These are phyloP conservation scores for Cantharis rufa DNA, from an alignment of 2,888 invertebrate species.

Conservation along the genomic window DNA sequence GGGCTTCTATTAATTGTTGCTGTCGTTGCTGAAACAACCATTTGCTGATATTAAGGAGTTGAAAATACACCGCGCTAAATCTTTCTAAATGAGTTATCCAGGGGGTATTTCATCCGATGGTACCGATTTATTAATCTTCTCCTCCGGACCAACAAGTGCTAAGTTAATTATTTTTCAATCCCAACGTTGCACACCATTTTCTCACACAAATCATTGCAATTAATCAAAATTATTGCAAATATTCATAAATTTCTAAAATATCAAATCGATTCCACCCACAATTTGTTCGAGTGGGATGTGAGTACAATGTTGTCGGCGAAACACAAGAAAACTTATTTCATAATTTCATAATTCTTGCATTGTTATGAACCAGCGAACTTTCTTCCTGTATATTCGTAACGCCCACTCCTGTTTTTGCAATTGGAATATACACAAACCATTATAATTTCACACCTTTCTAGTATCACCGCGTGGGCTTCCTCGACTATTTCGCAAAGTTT, in stretches of 20 bases:
- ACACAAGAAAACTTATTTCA: slow-evolving; percentile 44
- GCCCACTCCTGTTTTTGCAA: slow-evolving; percentile 43
- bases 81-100: slow-evolving; percentile 34
- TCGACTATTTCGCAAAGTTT: slow-evolving; percentile 20
- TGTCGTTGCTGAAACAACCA: slow-evolving; percentile 47
- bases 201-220: slow-evolving; percentile 19
- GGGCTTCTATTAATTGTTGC: slow-evolving; percentile 50
- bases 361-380: slow-evolving; percentile 43
- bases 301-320: slow-evolving; percentile 32
- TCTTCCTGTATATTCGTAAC: slow-evolving; percentile 44
- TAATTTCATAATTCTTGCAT: slow-evolving; percentile 48
- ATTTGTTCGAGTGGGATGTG: slow-evolving; percentile 17
- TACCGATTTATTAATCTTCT: slow-evolving; percentile 12
- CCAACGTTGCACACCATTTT: slow-evolving; percentile 1
- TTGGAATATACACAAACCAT: slow-evolving; percentile 35
- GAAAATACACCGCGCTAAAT: slow-evolving; percentile 39
- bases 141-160: not conserved
- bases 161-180: slow-evolving; percentile 17
- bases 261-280: slow-evolving; percentile 26
- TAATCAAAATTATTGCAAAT: slow-evolving; percentile 23
- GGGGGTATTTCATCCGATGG: slow-evolving; percentile 22
- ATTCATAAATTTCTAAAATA: slow-evolving; percentile 27
- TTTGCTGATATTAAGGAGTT: slow-evolving; percentile 38
- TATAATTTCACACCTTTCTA: slow-evolving; percentile 41
- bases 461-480: slow-evolving; percentile 23